Evolutionary conservation across 2,113 vertebrate species (phyloP), one percentile per base, ranked within the genome.

Genomic region (Marmota flaviventris): DNA sequence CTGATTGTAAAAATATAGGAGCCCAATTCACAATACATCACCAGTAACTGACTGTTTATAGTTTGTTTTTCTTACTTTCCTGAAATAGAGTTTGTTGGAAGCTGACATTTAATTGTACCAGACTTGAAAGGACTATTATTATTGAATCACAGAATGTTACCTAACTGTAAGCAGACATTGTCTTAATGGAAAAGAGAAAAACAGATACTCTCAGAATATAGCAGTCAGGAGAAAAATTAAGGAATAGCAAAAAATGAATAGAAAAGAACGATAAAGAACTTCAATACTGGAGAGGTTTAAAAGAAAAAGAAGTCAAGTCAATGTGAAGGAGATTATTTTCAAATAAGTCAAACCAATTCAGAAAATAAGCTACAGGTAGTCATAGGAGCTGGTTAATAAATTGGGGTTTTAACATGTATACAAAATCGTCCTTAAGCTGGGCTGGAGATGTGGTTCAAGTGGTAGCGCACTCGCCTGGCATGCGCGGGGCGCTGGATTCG

Each of bases 151-250:
- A 77, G 3, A 4, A 76, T 72, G 13, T 61, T 72, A 45, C n/a
- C 6, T 67, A 65, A 76, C 56, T 76, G 2, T 95, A 81, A 84
- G 67, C 14, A 79, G 37, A 85, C 8, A 18, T 42, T 13, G 0
- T 67, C n/a, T 72, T 94, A 95, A 67, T 67, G 25, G 6, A 82
- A 82, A 94, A 72, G 24, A 72, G 4, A 16, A 42, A 65, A 85
- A 81, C 18, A 48, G 3, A n/a, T 1, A 48, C 25, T 58, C 24
- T 5, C 16, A 95, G 48, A 18, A 39, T 34, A 65, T 1, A 51
- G 79, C 17, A 72, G 6, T 77, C 27, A 77, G 34, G 42, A 81
- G 7, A 89, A 73, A 2, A 85, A 58, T 77, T 65, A 94, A 20
- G 16, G 2, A 83, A 67, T 4, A 51, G 1, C 24, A 3, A 45